Evolutionary conservation across 92 coral and sea anemone genomes (phyloP).

Genomic region (Palythoa grandiflora): DNA sequence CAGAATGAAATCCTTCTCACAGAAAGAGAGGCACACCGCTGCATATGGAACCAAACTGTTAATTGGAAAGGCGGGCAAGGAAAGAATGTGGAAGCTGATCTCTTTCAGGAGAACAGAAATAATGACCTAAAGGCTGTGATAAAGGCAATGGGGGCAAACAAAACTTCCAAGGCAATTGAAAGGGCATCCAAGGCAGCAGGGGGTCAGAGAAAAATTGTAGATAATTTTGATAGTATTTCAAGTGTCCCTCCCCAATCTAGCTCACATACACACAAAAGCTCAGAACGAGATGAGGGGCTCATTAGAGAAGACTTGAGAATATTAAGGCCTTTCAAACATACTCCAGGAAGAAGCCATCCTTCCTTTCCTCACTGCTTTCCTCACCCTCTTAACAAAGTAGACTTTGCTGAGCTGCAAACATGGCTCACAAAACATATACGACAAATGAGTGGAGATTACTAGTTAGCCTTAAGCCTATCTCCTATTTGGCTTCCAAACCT

Average conservation of each 20-base stretch:
- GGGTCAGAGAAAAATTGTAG: conserved; percentile 58
- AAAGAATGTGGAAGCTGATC: conserved; percentile 48
- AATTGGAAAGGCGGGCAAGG: conserved; percentile 47
- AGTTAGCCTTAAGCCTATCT: background rate
- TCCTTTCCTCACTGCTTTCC: conserved; percentile 49
- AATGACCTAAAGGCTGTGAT: conserved; percentile 42
- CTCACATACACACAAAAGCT: conserved; percentile 49
- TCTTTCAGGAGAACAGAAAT: conserved; percentile 46
- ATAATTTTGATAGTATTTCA: conserved; percentile 54
- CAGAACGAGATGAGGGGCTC: conserved; percentile 46
- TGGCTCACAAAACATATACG: conserved; percentile 45
- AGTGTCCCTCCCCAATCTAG: conserved; percentile 44
- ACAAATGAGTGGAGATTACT: conserved; percentile 19
- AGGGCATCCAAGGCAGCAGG: conserved; percentile 61
- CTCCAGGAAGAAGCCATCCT: conserved; percentile 38
- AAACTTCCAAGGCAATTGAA: conserved; percentile 58
- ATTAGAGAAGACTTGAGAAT: conserved; percentile 52
- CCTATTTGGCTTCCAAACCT: too few relatives aligned
- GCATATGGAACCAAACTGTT: conserved; percentile 37
- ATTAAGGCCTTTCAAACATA: conserved; percentile 52
- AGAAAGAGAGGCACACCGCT: conserved; percentile 33
- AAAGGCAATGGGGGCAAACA: conserved; percentile 68
- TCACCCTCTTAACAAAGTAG: conserved; percentile 56
- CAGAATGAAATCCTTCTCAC: conserved; percentile 43
- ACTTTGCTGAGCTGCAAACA: conserved; percentile 47